Evolutionary conservation across 2,888 invertebrate species (phyloP), one percentile per base, ranked within the genome.

Genomic region (Cheilosia impressa): DNA sequence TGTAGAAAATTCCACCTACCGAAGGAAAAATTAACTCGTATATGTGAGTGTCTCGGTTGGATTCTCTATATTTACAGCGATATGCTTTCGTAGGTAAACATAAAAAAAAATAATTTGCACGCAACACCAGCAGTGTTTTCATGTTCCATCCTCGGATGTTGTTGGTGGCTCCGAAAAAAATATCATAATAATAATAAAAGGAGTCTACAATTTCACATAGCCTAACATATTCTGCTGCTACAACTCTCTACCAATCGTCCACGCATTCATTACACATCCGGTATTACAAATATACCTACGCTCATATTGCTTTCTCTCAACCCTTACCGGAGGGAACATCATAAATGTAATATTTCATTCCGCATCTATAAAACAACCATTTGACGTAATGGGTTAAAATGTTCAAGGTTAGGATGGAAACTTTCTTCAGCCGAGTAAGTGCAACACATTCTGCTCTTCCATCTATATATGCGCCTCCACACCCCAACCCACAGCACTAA

Each of bases 331-430:
- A 17, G 47, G 47, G 17, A 62, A 43, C 62, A 72, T 10, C 65
- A 68, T 38, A 85, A 85, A 85, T 81, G 76, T 85, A 81, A 85
- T 85, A 85, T 85, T 85, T 85, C 81, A 85, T 81, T 81, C 72
- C 68, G 85, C 85, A 81, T 76, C 68, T 85, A 85, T 72, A 85
- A 85, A 81, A 81, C 76, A 85, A 77, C 85, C 85, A 85, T 85
- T 85, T 77, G 81, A 66, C 62, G 85, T 81, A 81, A 85, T 81
- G 81, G 85, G 85, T 85, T 85, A 85, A 85, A 85, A 85, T 77
- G 81, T 85, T 85, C 80, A 85, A 85, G 84, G 84, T 84, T 84
- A 79, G 58, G 63, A 80, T 73, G 75, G 71, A 63, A 83, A 83
- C 66, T 78, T 78, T 83, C n/a, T 55, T 62, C 9, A 60, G 62